These are phyloP conservation scores for Rutilus rutilus DNA, from an alignment of 2,113 vertebrate species.

Conservation along the genomic window DNA sequence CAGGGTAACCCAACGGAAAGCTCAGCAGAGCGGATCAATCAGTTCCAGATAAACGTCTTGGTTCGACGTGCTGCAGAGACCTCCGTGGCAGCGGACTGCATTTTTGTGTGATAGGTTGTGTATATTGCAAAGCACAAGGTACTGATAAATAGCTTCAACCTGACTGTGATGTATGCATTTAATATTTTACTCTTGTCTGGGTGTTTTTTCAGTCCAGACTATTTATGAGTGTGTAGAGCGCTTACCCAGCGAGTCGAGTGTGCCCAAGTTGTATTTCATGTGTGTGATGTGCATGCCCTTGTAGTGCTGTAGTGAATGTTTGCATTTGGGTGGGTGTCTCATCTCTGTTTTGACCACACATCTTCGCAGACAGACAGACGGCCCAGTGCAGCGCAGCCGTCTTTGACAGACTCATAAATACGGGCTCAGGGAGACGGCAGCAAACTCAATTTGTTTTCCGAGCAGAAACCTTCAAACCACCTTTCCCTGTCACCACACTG, in stretches of 20 bases:
- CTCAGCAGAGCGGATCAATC: not conserved
- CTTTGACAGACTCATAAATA: slow-evolving; percentile 60
- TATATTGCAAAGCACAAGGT: slow-evolving; percentile 21
- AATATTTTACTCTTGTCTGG: slow-evolving; percentile 37
- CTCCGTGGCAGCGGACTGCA: not conserved
- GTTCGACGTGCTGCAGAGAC: not conserved
- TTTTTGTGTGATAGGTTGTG: slow-evolving; percentile 3
- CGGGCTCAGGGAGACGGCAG: slow-evolving; percentile 48
- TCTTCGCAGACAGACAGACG: slow-evolving; percentile 47
- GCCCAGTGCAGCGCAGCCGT: slow-evolving; percentile 35
- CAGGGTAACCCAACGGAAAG: not conserved
- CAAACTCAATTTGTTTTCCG: slow-evolving; percentile 59
- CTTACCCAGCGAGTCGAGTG: not conserved
- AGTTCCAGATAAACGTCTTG: not conserved
- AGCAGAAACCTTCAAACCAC: slow-evolving; percentile 59
- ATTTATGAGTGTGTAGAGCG: slow-evolving; percentile 14
- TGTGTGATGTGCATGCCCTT: not conserved
- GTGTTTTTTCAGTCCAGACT: not conserved
- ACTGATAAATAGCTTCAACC: slow-evolving; percentile 36
- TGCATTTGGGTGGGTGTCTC: slow-evolving; percentile 19
- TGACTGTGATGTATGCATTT: slow-evolving; percentile 30
- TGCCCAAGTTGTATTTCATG: slow-evolving; percentile 22
- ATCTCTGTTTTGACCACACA: slow-evolving; percentile 50
- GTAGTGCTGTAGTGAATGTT: not conserved
- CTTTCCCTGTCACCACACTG: slow-evolving; percentile 48